phyloP scores from a whole-genome alignment of 2,113 vertebrate genomes.

The Siphamia tubifer region DNA sequence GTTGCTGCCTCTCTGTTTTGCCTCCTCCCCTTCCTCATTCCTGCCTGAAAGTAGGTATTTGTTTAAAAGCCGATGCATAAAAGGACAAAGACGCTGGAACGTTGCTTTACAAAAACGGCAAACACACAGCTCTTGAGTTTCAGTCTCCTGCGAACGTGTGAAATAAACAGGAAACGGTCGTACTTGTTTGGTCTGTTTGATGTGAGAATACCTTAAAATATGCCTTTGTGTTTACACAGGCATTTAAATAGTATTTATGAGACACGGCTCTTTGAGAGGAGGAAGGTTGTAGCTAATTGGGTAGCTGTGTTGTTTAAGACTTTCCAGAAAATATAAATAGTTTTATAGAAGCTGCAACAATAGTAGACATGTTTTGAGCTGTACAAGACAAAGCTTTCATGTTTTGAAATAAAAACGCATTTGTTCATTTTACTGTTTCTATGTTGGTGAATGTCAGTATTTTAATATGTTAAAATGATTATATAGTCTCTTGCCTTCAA shows the following conservation, averaged over 20 bases:
- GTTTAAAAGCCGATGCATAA: slow-evolving; percentile 38
- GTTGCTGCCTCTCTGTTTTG: background rate
- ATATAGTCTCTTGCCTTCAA: background rate
- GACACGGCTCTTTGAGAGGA: no score
- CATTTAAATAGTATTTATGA: background rate
- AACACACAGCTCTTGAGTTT: slow-evolving; percentile 22
- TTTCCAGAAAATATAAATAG: no score
- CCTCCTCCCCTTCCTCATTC: slow-evolving; percentile 55
- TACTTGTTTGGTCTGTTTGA: background rate
- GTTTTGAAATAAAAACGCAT: no score
- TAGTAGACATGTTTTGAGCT: no score
- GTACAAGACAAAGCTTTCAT: no score
- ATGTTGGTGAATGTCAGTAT: background rate
- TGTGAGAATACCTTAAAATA: background rate
- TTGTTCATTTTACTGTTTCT: background rate
- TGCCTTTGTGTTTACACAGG: background rate
- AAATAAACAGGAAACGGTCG: background rate
- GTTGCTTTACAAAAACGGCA: slow-evolving; percentile 10
- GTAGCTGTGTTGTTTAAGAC: no score
- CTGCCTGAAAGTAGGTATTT: slow-evolving; percentile 43
- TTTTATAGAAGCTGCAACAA: no score
- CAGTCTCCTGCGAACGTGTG: slow-evolving; percentile 14
- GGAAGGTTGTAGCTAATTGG: no score
- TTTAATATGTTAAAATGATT: background rate
- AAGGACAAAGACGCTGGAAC: slow-evolving; percentile 23